Conservation (phyloP, 2,797 vertebrate species). For the Phataginus tetradactyla region DNA sequence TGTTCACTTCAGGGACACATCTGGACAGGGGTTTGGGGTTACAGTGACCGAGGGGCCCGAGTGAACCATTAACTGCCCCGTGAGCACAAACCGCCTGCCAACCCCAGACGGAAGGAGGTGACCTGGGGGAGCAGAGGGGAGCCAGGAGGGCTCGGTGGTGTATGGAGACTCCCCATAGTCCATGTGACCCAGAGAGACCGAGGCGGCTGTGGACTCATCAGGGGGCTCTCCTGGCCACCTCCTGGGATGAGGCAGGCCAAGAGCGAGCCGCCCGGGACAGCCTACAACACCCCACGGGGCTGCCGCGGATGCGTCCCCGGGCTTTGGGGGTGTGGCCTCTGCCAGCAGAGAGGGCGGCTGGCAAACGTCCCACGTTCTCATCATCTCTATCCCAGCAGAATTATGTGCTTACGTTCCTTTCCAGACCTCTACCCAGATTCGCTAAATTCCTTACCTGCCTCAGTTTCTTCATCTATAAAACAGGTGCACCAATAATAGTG, state of each 20-base stretch:
- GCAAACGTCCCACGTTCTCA: neutral
- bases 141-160: too few species aligned
- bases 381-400: neutral
- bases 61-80: too few species aligned
- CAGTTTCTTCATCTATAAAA: neutral
- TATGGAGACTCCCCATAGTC: neutral
- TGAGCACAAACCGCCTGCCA: neutral
- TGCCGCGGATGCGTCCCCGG: rapidly evolving
- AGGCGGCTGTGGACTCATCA: neutral
- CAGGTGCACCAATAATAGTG: neutral
- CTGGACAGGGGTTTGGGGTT: neutral
- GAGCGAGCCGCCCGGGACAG: neutral
- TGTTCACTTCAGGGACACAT: neutral
- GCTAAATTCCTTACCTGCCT: neutral
- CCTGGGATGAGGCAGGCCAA: neutral
- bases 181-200: too few species aligned
- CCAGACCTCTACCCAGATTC: neutral
- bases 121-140: neutral
- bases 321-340: neutral
- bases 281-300: neutral
- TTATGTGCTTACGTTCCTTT: neutral
- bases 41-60: neutral
- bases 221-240: too few species aligned
- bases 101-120: too few species aligned
- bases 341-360: rapidly evolving